Percentiles rank a stretch among this genome's conserved stretches.
Conservation (phyloP, 2,888 invertebrate genomes). For the Macrosoma leucophasiata region DNA sequence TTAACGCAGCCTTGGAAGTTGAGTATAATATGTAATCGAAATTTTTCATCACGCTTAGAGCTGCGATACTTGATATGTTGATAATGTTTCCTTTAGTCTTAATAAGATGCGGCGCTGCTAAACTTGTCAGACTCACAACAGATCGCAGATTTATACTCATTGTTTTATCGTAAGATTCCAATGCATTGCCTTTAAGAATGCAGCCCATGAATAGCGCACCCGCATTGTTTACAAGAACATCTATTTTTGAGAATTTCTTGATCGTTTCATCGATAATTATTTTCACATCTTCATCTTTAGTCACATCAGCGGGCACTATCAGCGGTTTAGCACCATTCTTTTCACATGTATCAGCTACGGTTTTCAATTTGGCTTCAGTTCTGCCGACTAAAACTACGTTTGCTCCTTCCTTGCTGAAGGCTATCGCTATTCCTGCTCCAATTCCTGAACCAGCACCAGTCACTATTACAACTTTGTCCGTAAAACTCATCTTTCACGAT, state of each 20-base stretch:
- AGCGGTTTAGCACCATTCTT: conserved; percentile 27
- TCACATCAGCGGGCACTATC: conserved; percentile 34
- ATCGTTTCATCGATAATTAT: conserved; percentile 21
- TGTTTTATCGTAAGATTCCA: conserved; percentile 30
- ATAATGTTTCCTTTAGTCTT: conserved; percentile 37
- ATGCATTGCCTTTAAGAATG: conserved; percentile 16
- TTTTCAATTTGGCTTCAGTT: conserved; percentile 30
- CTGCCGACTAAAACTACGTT: conserved; percentile 35
- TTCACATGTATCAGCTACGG: conserved; percentile 27
- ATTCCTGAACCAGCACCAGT: conserved; percentile 22
- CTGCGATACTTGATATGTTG: conserved; percentile 35
- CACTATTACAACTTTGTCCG: conserved; percentile 19
- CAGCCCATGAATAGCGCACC: conserved; percentile 15
- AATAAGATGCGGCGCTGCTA: conserved; percentile 32
- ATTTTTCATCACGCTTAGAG: background rate
- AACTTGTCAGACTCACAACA: conserved; percentile 28
- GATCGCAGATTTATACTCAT: conserved; percentile 34
- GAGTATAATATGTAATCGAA: conserved; percentile 52
- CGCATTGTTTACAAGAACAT: conserved; percentile 28
- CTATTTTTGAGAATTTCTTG: conserved; percentile 20
- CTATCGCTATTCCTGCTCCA: conserved; percentile 19
- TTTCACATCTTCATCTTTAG: conserved; percentile 24
- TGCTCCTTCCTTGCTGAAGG: conserved; percentile 34
- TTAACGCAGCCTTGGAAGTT: conserved; percentile 83
- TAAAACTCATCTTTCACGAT: conserved; percentile 31